phyloP scores from a whole-genome alignment of 2,113 vertebrate species.

The Neolamprologus cancellatus region DNA sequence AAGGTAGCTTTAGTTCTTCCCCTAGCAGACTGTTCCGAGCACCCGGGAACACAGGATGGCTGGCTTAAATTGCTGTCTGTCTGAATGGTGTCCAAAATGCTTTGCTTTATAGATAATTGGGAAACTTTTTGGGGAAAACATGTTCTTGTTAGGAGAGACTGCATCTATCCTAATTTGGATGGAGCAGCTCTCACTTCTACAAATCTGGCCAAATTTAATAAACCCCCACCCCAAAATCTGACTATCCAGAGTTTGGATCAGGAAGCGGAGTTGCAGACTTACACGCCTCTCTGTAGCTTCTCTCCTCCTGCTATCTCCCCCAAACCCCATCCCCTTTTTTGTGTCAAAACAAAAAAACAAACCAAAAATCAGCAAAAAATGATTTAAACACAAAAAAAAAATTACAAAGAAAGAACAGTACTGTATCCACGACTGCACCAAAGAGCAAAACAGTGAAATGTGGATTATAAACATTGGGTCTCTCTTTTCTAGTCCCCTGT shows the following conservation, averaged over 20 bases:
- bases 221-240: background rate
- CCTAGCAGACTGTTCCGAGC: background rate
- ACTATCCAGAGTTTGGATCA: background rate
- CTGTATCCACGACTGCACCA: background rate
- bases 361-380: background rate
- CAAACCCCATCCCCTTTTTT: background rate
- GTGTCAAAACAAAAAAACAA: background rate
- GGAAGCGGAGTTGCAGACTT: background rate
- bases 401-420: background rate
- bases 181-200: background rate
- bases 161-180: background rate
- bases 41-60: accelerated
- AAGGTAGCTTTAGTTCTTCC: background rate
- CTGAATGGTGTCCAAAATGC: background rate
- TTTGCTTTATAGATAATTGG: background rate
- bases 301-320: background rate
- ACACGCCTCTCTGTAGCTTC: background rate
- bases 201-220: background rate
- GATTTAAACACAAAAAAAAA: background rate
- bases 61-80: background rate
- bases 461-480: background rate
- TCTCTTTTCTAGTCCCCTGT: background rate
- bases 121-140: background rate
- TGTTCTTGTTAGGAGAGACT: background rate
- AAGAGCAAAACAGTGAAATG: background rate